phyloP scores from a whole-genome alignment of 2,888 invertebrate species.

The Lordiphosa fenestrarum region DNA sequence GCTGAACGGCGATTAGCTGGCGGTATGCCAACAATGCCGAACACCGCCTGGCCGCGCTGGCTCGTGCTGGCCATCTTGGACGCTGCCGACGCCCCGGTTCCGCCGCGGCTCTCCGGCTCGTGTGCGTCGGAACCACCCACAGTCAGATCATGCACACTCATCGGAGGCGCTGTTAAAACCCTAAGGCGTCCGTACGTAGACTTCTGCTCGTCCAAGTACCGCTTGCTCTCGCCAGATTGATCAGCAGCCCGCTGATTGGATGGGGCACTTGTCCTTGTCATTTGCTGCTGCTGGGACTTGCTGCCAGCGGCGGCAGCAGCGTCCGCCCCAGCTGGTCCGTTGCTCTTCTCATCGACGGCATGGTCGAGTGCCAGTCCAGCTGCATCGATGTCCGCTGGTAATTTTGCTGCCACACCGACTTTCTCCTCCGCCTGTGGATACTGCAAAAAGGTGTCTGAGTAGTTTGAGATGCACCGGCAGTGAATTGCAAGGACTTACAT shows the following conservation, averaged over 20 bases:
- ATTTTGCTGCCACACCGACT: constrained; percentile 23
- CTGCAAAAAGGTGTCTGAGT: constrained; percentile 19
- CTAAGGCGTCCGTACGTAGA: constrained; percentile 88
- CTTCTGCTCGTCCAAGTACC: constrained; percentile 71
- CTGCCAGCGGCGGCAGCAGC: constrained; percentile 12
- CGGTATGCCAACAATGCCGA: constrained; percentile 38
- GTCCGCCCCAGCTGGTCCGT: constrained; percentile 12
- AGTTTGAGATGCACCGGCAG: neutral
- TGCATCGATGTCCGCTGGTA: constrained; percentile 14
- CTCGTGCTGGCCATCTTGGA: constrained; percentile 18
- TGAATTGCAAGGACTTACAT: constrained; percentile 49
- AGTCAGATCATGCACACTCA: constrained; percentile 81
- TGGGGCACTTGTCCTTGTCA: constrained; percentile 1
- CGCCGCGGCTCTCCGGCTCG: constrained; percentile 58
- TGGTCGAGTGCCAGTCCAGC: constrained; percentile 5
- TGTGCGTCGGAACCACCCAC: constrained; percentile 15
- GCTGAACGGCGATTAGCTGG: constrained; percentile 72
- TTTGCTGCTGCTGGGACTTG: constrained; percentile 4
- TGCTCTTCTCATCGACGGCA: constrained; percentile 20
- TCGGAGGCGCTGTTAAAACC: constrained; percentile 85
- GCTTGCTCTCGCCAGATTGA: constrained; percentile 7
- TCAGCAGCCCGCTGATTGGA: constrained; percentile 1
- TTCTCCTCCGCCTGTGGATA: constrained; percentile 51
- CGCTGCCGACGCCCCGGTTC: constrained; percentile 17
- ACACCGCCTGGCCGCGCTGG: constrained; percentile 35